Base-by-base conservation (phyloP, 2,797 vertebrate species). In the Rallus crepitans region DNA sequence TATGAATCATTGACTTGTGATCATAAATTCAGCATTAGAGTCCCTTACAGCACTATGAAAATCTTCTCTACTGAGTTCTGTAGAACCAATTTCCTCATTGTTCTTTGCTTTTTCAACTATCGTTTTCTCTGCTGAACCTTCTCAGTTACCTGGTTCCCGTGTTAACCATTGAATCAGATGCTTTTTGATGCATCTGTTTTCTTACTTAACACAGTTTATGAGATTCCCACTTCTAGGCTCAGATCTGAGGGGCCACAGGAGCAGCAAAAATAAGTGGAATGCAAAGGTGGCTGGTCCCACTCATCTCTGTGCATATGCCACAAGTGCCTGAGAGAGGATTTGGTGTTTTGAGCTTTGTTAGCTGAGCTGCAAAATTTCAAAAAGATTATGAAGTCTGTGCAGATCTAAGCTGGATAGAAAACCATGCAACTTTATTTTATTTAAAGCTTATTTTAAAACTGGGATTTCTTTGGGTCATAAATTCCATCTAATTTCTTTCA, bases 1-100 rank as follows among this genome's bases (percentile, higher is more conserved):
- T 30, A 53, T 65, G 55, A 94, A 68, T 94, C 79, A 81, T 66
- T 92, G 79, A 83, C 84, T 61, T 88, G 40, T 83, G 79, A 72
- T 91, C 61, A 55, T 79, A 69, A 93, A 89, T 86, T 90, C 82
- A 88, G 10, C 6, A 2, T 64, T 65, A 31, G 30, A 82, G 37
- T 75, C 45, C 9, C 57, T 85, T 70, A 28, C 39, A 87, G 25
- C 27, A 17, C 27, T 78, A 33, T 40, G 65, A 68, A 79, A 71
- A n/a, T 78, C 53, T 50, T 90, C 16, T 75, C 27, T 71, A 16
- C 30, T 69, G 25, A 79, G 57, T 72, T 81, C 35, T 79, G 19
- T 70, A 70, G 75, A 80, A 50, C 31, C 50, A 10, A 47, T 82
- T 87, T 84, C 33, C 21, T 72, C 66, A 70, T 78, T 47, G 21